Evolutionary conservation across 1,140 invertebrate species (phyloP), one percentile per base, ranked within the genome.

Genomic region (Drosophila murphyi): DNA sequence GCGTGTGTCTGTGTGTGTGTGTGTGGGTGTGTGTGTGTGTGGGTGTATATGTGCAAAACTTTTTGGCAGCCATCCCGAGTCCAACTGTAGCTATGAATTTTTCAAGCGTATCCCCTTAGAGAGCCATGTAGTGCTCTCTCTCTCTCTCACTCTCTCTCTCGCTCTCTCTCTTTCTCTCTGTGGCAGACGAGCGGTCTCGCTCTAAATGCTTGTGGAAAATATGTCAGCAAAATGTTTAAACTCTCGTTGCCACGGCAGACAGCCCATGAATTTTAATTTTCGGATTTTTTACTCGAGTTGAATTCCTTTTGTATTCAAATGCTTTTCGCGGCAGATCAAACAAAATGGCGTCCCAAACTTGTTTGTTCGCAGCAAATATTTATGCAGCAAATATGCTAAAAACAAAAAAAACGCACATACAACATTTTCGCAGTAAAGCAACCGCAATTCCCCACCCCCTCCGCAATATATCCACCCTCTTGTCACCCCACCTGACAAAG

Each of bases 11-110:
- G n/a, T 34, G 8, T 12, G 20, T 51, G 35, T 51, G 34, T 63
- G 34, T 65, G 56, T 47, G 35, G 59, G 37, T 67, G 54, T 52
- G n/a, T 72, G n/a, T 56, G 56, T 72, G 47, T 68, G 64, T 65
- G 69, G 51, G 37, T 39, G 37, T 8, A 3, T 67, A 50, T 73
- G 71, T 61, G 71, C 34, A 76, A 79, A 85, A 72, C 52, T 83
- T 72, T 83, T 35, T 34, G 20, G 41, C 55, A 20, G 59, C 34
- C 59, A 6, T 28, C 41, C 34, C 34, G 7, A 41, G 62, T 60
- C 43, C 64, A 72, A 83, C 63, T 80, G 10, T 55, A 60, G 67
- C 82, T 76, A 82, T 87, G 83, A 79, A 87, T 87, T 82, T 87
- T 79, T 69, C 82, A 86, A 72, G 76, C 57, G 45, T 31, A 54